Evolutionary conservation across 2,797 vertebrate species (phyloP).

Genomic region (Tapera naevia): DNA sequence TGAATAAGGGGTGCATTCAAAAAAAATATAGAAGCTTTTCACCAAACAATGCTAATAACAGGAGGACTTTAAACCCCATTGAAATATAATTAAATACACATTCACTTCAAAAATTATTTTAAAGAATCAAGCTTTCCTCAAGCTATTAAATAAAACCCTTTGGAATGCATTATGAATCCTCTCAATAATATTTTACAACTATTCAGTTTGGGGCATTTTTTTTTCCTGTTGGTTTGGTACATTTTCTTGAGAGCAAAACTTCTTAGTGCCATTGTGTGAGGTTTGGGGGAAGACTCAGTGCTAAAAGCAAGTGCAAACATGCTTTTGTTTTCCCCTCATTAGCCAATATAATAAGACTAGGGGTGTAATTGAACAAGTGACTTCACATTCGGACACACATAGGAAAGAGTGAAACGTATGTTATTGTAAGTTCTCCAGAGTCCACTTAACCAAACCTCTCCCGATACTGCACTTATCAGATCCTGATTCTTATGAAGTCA

Average conservation of each 20-base stretch:
- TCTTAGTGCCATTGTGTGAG: slow-evolving; percentile 37
- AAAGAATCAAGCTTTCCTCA: slow-evolving; percentile 20
- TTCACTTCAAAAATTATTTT: slow-evolving; percentile 26
- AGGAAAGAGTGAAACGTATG: slow-evolving; percentile 39
- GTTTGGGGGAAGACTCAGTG: slow-evolving; percentile 7
- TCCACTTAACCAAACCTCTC: not conserved
- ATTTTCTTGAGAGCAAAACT: slow-evolving; percentile 47
- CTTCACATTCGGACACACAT: slow-evolving; percentile 1
- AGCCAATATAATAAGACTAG: slow-evolving; percentile 23
- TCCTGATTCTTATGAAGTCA: slow-evolving; percentile 12
- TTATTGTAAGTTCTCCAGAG: slow-evolving; percentile 21
- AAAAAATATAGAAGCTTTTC: slow-evolving; percentile 22
- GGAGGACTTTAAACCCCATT: not conserved
- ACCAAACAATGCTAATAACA: not conserved
- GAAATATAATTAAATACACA: slow-evolving; percentile 47
- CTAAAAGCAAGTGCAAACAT: slow-evolving; percentile 24
- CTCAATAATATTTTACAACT: slow-evolving; percentile 61
- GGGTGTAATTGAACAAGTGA: slow-evolving; percentile 38
- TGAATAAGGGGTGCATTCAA: slow-evolving; percentile 18
- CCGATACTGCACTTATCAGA: slow-evolving; percentile 22
- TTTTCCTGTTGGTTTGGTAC: slow-evolving; percentile 31
- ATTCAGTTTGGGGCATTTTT: not conserved
- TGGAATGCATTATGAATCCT: slow-evolving; percentile 26
- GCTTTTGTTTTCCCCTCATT: slow-evolving; percentile 38
- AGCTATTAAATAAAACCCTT: not conserved